Evolutionary conservation across 2,113 vertebrate species (phyloP).

Genomic region (Limanda limanda): DNA sequence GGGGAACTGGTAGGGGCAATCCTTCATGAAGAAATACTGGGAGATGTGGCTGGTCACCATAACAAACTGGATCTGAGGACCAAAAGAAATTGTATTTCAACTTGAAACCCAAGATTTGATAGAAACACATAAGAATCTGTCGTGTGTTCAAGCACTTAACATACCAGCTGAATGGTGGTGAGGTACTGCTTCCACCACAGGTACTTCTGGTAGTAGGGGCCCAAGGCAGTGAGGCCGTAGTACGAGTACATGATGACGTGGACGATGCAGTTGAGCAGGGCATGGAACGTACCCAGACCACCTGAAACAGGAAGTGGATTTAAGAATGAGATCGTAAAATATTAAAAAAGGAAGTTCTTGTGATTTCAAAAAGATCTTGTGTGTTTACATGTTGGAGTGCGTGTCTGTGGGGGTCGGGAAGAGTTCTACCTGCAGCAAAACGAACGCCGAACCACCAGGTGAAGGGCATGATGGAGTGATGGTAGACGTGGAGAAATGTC

Average conservation of each 20-base stretch:
- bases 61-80: slow-evolving; percentile 91
- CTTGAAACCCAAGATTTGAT: not conserved
- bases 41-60: slow-evolving; percentile 89
- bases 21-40: slow-evolving; percentile 93
- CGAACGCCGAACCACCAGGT: slow-evolving; percentile 99
- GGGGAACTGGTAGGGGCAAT: slow-evolving; percentile 93
- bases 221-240: slow-evolving; percentile 93
- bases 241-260: slow-evolving; percentile 97
- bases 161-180: slow-evolving; percentile 94
- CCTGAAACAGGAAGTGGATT: slow-evolving; percentile 76
- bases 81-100: not conserved
- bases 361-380: not conserved
- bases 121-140: not conserved
- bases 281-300: slow-evolving; percentile 97
- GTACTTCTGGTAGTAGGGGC: slow-evolving; percentile 91
- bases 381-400: not conserved
- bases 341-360: not conserved
- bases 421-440: slow-evolving; percentile 90
- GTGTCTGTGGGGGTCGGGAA: too few species aligned
- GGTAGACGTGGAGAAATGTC: slow-evolving; percentile 96
- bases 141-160: slow-evolving; percentile 55
- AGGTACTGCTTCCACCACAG: slow-evolving; percentile 99
- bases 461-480: slow-evolving; percentile 98
- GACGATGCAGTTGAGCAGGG: slow-evolving; percentile 91
- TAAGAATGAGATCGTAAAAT: not conserved